Evolutionary conservation across 2,888 invertebrate species (phyloP).

Genomic region (Ophion costatus): DNA sequence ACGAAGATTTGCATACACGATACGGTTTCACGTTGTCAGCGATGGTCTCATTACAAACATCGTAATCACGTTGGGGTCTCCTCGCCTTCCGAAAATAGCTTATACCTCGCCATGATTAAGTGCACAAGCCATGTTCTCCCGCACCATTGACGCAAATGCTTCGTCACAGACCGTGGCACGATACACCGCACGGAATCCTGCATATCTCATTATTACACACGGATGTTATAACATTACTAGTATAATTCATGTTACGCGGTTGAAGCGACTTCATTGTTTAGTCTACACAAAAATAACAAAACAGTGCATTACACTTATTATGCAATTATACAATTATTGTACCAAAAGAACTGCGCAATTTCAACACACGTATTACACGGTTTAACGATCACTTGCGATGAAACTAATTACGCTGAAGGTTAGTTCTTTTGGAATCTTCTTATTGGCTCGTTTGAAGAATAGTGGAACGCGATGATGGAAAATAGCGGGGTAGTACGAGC

Average conservation of each 20-base stretch:
- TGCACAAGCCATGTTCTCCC: background rate
- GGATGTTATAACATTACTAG: background rate
- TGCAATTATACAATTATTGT: background rate
- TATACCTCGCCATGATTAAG: constrained; percentile 22
- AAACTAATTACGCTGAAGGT: background rate
- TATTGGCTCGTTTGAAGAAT: background rate
- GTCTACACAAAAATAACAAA: background rate
- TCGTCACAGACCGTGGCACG: background rate
- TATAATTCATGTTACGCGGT: background rate
- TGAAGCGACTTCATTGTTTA: background rate
- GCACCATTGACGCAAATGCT: constrained; percentile 2
- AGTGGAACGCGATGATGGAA: background rate
- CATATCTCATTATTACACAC: background rate
- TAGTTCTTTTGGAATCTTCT: background rate
- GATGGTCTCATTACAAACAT: constrained; percentile 52
- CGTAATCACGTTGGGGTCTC: constrained; percentile 41
- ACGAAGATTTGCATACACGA: background rate
- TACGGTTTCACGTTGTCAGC: constrained; percentile 26
- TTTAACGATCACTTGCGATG: background rate
- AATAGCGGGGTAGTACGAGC: background rate
- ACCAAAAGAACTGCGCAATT: background rate
- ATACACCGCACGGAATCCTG: background rate
- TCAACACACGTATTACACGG: background rate
- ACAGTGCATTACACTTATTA: background rate
- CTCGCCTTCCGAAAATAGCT: constrained; percentile 25